Conservation (phyloP, 2,888 invertebrate genomes). For the Lamellibrachia satsuma region DNA sequence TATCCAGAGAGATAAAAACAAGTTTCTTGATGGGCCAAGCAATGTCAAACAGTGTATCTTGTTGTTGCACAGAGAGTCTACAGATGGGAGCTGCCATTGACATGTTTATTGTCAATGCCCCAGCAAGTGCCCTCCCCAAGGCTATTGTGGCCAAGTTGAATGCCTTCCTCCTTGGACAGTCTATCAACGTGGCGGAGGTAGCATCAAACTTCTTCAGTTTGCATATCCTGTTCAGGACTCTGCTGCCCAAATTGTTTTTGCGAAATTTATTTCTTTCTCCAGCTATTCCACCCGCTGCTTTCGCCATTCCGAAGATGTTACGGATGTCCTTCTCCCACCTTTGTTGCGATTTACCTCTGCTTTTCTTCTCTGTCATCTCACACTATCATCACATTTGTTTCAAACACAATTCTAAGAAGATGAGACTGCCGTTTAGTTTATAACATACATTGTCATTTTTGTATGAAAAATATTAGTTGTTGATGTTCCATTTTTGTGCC, state of each 20-base stretch:
- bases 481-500: background rate
- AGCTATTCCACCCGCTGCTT: too few species aligned
- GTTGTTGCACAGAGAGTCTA: background rate
- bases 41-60: background rate
- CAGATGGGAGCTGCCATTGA: constrained; percentile 19
- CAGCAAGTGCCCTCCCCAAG: constrained; percentile 1
- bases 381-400: background rate
- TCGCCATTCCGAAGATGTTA: too few species aligned
- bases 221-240: background rate
- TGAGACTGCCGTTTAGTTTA: background rate
- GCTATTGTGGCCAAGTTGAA: constrained; percentile 19
- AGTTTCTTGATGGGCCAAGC: background rate
- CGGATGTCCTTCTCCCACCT: too few species aligned
- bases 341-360: too few species aligned
- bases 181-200: constrained; percentile 24
- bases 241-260: too few species aligned
- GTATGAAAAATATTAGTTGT: background rate
- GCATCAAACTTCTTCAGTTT: background rate
- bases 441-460: background rate
- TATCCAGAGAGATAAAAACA: too few species aligned
- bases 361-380: too few species aligned
- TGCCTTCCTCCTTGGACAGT: constrained; percentile 25
- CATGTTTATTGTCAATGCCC: background rate
- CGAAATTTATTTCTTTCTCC: too few species aligned
- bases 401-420: background rate